These are phyloP conservation scores for Lutraria lutraria DNA, from an alignment of 2,888 invertebrate genomes.

Conservation along the genomic window DNA sequence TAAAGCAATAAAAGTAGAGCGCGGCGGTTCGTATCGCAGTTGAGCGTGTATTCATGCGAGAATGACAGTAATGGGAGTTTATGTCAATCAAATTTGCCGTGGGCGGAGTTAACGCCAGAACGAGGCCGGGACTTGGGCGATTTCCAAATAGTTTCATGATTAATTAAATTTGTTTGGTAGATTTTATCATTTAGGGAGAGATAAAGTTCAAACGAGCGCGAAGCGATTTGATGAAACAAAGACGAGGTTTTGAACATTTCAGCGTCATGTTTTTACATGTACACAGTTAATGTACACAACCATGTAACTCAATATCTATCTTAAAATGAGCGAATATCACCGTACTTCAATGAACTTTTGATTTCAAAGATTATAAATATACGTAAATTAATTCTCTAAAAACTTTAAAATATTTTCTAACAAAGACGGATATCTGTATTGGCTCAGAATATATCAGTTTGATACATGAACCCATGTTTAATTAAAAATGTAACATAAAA, in stretches of 20 bases:
- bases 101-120: conserved; percentile 55
- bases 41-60: conserved; percentile 58
- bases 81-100: conserved; percentile 62
- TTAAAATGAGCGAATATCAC: not conserved
- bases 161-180: conserved; percentile 64
- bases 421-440: not conserved
- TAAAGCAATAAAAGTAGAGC: conserved; percentile 57
- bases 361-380: not conserved
- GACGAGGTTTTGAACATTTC: conserved; percentile 13
- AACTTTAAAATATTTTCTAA: not conserved
- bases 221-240: conserved; percentile 45
- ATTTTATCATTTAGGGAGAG: conserved; percentile 47
- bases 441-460: not conserved
- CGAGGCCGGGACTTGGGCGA: conserved; percentile 62
- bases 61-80: conserved; percentile 60
- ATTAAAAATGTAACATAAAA: not conserved
- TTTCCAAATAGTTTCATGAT: conserved; percentile 61
- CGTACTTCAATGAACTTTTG: conserved; percentile 25
- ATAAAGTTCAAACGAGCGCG: conserved; percentile 53
- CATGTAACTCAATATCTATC: conserved; percentile 1
- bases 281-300: not conserved
- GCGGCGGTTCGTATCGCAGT: conserved; percentile 53
- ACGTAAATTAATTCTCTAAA: not conserved
- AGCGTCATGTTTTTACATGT: conserved; percentile 30
- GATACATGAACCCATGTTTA: not conserved